Percentiles rank a stretch among this genome's conserved stretches.
Conservation (phyloP, 2,888 invertebrate species). For the Saturnia japonica region DNA sequence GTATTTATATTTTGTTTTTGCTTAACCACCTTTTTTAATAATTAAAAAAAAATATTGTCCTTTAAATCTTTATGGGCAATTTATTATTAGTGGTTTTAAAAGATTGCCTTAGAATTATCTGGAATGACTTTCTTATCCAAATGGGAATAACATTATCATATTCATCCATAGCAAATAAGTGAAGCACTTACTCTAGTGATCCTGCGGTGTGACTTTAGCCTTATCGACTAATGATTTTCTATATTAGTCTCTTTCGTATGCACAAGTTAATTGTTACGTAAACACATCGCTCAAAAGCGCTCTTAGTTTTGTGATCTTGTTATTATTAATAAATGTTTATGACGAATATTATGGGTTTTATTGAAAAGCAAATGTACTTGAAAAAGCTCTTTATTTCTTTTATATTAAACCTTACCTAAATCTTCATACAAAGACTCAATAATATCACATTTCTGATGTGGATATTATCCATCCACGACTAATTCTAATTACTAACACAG, state of each 20-base stretch:
- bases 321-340: conserved; percentile 12
- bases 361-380: conserved; percentile 32
- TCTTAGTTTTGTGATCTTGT: neutral
- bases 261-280: neutral
- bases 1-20: too few relatives aligned
- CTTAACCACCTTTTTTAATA: too few relatives aligned
- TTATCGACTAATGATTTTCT: neutral
- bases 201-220: neutral
- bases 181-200: neutral
- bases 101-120: too few relatives aligned
- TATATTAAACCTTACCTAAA: conserved; percentile 63
- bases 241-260: neutral
- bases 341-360: conserved; percentile 15
- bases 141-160: too few relatives aligned
- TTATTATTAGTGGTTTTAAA: too few relatives aligned
- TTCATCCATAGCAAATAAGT: too few relatives aligned
- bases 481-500: conserved; percentile 31
- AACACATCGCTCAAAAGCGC: neutral
- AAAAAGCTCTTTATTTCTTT: conserved; percentile 63
- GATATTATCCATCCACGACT: conserved; percentile 83
- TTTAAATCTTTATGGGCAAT: too few relatives aligned
- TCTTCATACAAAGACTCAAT: conserved; percentile 82
- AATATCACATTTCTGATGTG: conserved; percentile 88
- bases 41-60: too few relatives aligned
- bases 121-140: too few relatives aligned